Evolutionary conservation across 2,888 invertebrate species (phyloP), one percentile per base, ranked within the genome.

Genomic region (Microctonus aethiopoides): DNA sequence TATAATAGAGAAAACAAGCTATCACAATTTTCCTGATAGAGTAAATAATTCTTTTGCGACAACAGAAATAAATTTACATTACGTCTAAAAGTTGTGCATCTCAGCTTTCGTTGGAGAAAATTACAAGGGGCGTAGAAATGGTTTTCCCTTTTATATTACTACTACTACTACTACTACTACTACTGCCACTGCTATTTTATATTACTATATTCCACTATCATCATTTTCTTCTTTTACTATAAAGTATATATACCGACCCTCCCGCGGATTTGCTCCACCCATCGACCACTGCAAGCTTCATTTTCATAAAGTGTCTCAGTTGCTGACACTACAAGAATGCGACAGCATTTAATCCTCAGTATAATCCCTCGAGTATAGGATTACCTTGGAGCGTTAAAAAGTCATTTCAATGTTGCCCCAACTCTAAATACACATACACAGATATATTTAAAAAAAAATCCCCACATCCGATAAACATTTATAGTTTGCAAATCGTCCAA

Each of bases 261-360:
- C 5, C 16, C 16, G 7, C 16, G 46, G 16, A 13, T 24, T 13
- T n/a, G 10, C 24, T 26, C 24, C 13, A 11, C 22, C 24, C n/a
- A 26, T 13, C 54, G n/a, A 10, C 54, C 11, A 24, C 54, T 54
- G 72, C 68, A 75, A 73, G 72, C 72, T 74, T 73, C 72, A 76
- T 76, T 76, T 76, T 74, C 75, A 75, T 75, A 75, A 74, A 75
- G 70, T 72, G 70, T 73, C 74, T 73, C 65, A 62, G 39, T 63
- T 68, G 65, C 73, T 74, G 75, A 73, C 73, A 72, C 71, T 72
- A 46, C 46, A 71, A 75, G 72, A 73, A 72, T 72, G 64, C 73
- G 72, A 70, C 68, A 68, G 72, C 71, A 73, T 75, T 75, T 75
- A 73, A 76, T 74, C 74, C 68, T 64, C 67, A 54, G n/a, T 72